phyloP scores from a whole-genome alignment of 2,113 vertebrate genomes.

The Daubentonia madagascariensis region DNA sequence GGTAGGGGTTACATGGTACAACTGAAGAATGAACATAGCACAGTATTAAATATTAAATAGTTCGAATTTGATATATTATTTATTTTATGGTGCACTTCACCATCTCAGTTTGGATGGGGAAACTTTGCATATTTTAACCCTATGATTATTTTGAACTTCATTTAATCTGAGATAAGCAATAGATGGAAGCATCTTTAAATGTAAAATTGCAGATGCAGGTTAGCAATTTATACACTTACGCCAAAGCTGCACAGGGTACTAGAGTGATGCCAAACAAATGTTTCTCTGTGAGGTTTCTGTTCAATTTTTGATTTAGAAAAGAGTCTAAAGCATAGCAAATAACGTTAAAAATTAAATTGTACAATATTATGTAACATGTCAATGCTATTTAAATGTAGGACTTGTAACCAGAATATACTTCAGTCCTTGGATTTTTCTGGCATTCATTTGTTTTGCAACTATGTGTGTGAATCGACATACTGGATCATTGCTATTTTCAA shows the following conservation, averaged over 20 bases:
- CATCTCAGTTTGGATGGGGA: neutral
- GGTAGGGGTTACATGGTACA: neutral
- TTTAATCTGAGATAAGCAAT: neutral
- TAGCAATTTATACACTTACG: neutral
- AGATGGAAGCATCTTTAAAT: neutral
- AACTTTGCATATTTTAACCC: neutral
- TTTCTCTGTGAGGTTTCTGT: neutral
- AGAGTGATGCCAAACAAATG: neutral
- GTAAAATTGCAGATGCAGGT: neutral
- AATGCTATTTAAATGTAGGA: neutral
- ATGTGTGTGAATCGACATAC: neutral
- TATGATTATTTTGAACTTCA: neutral
- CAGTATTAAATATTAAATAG: neutral
- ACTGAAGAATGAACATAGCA: neutral
- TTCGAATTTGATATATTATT: neutral
- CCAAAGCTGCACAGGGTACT: neutral
- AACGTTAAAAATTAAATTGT: neutral
- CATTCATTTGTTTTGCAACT: neutral
- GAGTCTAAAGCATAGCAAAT: neutral
- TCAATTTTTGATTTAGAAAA: neutral
- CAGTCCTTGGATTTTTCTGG: neutral
- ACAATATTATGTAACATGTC: neutral
- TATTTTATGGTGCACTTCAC: neutral
- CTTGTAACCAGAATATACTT: neutral
- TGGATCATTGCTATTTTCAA: neutral